phyloP scores from a whole-genome alignment of 2,888 invertebrate species.

The Athalia rosae region DNA sequence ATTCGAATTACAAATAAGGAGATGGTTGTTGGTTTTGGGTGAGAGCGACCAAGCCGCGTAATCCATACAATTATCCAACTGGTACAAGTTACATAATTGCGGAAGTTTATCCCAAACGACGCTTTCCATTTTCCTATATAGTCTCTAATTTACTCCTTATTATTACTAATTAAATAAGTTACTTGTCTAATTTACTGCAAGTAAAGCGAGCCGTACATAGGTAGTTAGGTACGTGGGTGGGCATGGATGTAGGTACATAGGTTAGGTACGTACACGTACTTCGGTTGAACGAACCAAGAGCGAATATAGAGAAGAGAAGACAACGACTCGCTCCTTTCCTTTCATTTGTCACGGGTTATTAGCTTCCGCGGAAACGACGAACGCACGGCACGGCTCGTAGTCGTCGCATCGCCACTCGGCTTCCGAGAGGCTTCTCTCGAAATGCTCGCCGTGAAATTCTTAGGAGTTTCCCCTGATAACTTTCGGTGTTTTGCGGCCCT shows the following conservation, averaged over 20 bases:
- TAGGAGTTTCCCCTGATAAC: slow-evolving; percentile 32
- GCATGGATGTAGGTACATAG: too few species aligned
- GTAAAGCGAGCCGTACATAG: not conserved
- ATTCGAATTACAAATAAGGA: slow-evolving; percentile 37
- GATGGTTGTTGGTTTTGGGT: not conserved
- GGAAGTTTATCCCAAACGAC: slow-evolving; percentile 40
- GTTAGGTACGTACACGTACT: not conserved
- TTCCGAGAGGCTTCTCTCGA: not conserved
- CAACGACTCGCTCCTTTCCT: slow-evolving; percentile 40
- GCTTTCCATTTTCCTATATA: slow-evolving; percentile 35
- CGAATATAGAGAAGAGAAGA: not conserved
- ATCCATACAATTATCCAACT: slow-evolving; percentile 42
- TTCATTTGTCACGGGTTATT: slow-evolving; percentile 45
- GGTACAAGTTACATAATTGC: slow-evolving; percentile 38
- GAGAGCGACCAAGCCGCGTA: slow-evolving; percentile 24
- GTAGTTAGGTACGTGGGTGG: not conserved
- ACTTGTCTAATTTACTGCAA: slow-evolving; percentile 35
- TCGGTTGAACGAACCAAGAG: slow-evolving; percentile 19
- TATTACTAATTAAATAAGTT: slow-evolving; percentile 45
- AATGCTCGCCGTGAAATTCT: slow-evolving; percentile 37
- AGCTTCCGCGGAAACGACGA: slow-evolving; percentile 6
- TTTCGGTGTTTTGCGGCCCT: slow-evolving; percentile 30
- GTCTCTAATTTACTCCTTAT: slow-evolving; percentile 38
- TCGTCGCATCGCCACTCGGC: too few species aligned
- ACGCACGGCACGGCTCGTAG: too few species aligned